phyloP scores from a whole-genome alignment of 2,888 invertebrate genomes.

The Amphimallon solstitiale region DNA sequence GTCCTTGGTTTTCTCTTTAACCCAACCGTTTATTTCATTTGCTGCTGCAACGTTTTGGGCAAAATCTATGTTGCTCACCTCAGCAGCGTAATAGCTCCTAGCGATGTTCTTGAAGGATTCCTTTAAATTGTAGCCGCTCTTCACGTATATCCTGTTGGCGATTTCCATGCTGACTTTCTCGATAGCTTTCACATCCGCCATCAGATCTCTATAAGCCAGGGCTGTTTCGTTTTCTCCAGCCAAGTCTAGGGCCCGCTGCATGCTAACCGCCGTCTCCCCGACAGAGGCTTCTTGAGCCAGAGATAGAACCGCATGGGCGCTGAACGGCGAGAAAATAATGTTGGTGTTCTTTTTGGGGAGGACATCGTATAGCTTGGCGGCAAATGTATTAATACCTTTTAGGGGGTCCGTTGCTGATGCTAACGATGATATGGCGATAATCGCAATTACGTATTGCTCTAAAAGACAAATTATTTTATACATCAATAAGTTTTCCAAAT shows the following conservation, averaged over 20 bases:
- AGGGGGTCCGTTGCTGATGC: no score
- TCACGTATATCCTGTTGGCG: constrained; percentile 63
- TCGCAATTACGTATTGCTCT: no score
- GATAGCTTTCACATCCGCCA: background rate
- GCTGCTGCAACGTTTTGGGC: constrained; percentile 63
- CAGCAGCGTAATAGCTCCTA: constrained; percentile 71
- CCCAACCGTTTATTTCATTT: constrained; percentile 81
- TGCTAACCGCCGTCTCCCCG: background rate
- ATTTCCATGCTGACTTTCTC: background rate
- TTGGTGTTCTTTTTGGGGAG: background rate
- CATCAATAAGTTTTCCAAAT: no score
- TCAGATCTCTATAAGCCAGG: background rate
- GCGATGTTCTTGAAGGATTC: constrained; percentile 68
- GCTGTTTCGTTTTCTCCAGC: background rate
- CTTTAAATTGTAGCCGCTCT: constrained; percentile 66
- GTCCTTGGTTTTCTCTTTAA: constrained; percentile 78
- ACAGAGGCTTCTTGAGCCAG: background rate
- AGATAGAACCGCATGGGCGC: background rate
- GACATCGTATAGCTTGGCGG: background rate
- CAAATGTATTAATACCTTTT: background rate
- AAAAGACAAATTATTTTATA: no score
- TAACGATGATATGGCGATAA: no score
- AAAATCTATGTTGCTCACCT: constrained; percentile 73
- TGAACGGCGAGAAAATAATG: constrained; percentile 12
- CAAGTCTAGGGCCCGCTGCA: background rate